Evolutionary conservation across 2,888 invertebrate genomes (phyloP).

Genomic region (Yponomeuta plumbellus): DNA sequence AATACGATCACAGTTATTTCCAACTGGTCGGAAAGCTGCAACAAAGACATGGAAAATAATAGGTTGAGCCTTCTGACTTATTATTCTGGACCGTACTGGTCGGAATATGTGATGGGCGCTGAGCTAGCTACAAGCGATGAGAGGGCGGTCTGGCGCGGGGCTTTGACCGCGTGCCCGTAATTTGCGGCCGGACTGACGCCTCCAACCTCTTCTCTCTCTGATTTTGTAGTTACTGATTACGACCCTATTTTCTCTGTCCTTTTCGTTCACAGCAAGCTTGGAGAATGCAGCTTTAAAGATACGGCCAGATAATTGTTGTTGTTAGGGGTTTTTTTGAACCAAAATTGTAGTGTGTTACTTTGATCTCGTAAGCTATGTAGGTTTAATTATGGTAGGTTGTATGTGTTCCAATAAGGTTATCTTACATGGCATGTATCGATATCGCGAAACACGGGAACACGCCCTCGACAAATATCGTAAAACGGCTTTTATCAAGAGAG

Average conservation of each 20-base stretch:
- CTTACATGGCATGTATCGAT: background rate
- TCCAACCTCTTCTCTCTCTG: conserved; percentile 9
- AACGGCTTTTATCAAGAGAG: background rate
- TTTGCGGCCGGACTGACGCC: conserved; percentile 34
- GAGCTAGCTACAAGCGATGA: conserved; percentile 4
- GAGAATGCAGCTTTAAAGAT: background rate
- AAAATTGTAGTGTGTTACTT: background rate
- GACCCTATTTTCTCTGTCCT: background rate
- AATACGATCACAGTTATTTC: too few relatives aligned
- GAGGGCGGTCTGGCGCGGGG: conserved; percentile 31
- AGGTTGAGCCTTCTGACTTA: background rate
- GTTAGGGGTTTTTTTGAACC: background rate
- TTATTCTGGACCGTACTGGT: background rate
- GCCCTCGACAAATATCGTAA: conserved; percentile 2
- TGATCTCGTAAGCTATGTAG: too few relatives aligned
- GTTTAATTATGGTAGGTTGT: too few relatives aligned
- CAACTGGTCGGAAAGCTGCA: too few relatives aligned
- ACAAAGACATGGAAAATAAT: too few relatives aligned
- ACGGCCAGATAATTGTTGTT: background rate
- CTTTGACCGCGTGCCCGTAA: conserved; percentile 54
- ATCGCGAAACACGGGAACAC: background rate
- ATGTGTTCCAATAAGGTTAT: background rate
- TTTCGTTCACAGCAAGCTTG: background rate
- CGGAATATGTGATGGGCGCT: background rate
- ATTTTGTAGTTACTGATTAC: background rate